Percentiles rank a stretch among this genome's conserved stretches.
Evolutionary conservation across 2,797 vertebrate species (phyloP).

Genomic region (Falco novaeseelandiae): DNA sequence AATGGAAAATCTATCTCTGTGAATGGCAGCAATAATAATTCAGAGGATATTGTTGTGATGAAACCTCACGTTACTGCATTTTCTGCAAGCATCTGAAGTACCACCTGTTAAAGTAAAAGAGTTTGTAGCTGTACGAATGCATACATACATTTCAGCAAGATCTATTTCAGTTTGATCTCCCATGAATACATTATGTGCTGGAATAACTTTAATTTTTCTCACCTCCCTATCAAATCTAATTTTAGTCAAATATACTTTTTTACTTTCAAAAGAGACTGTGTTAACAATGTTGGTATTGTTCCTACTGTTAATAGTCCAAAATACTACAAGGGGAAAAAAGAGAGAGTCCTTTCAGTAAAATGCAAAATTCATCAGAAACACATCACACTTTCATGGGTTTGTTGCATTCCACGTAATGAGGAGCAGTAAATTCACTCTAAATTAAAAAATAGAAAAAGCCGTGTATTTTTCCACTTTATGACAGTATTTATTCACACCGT

Average conservation of each 20-base stretch:
- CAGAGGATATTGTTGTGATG: conserved; percentile 27
- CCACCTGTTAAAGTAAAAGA: background rate
- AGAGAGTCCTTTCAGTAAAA: background rate
- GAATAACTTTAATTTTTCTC: background rate
- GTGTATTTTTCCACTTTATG: background rate
- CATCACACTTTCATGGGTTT: background rate
- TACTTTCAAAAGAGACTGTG: background rate
- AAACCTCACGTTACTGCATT: background rate
- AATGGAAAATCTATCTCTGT: conserved; percentile 50
- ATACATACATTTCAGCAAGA: background rate
- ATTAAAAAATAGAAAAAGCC: background rate
- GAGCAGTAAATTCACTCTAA: background rate
- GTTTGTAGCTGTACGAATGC: background rate
- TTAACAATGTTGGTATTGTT: background rate
- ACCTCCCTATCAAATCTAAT: background rate
- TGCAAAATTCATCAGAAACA: background rate
- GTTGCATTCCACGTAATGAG: background rate
- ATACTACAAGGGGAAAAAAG: background rate
- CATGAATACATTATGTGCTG: background rate
- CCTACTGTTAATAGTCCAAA: background rate
- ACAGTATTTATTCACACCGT: background rate
- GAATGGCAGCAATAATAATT: conserved; percentile 46
- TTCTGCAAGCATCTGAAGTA: background rate
- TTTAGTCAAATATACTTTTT: background rate
- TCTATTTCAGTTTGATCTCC: background rate